Evolutionary conservation across 2,797 vertebrate genomes (phyloP), one percentile per base, ranked within the genome.

Genomic region (Florisuga fusca): DNA sequence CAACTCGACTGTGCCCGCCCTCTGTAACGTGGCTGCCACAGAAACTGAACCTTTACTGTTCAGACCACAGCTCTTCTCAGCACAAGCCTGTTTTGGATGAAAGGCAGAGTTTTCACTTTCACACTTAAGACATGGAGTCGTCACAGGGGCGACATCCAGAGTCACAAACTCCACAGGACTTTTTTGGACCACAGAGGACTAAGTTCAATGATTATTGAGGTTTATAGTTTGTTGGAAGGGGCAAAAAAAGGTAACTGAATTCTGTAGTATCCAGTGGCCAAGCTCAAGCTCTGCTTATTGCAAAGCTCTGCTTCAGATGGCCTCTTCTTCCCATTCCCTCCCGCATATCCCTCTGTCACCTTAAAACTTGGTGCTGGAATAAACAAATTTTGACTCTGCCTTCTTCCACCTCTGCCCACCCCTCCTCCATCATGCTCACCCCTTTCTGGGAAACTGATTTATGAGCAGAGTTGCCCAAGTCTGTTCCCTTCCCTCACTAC

Each of bases 1-100:
- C 10, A 26, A 8, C 25, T 19, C 61, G 50, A 18, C 27, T 0
- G 0, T 34, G 25, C 13, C 27, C 64, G 46, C 34, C 58, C 4
- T 16, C 62, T 45, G 8, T 23, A 66, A 20, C 1, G 1, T 13
- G 36, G 62, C 57, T 87, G 66, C 15, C 43, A 64, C 61, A 61
- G 46, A 57, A 77, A 36, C 36, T 5, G 12, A 25, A n/a, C n/a
- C 31, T 34, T 59, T 38, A 25, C 20, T 61, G 18, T 8, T 57
- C 11, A 34, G 57, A 53, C 33, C 25, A 34, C 0, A 1, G 27
- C 14, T 38, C 48, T 62, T 61, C 29, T 61, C 58, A 41, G 12
- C 29, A 14, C 33, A 51, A 41, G 11, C 25, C 34, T 72, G 17
- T 29, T 68, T 51, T 18, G 26, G n/a, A 54, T 63, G 25, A 62